Evolutionary conservation across 2,888 invertebrate species (phyloP).

Genomic region (Eristalinus sepulchralis): DNA sequence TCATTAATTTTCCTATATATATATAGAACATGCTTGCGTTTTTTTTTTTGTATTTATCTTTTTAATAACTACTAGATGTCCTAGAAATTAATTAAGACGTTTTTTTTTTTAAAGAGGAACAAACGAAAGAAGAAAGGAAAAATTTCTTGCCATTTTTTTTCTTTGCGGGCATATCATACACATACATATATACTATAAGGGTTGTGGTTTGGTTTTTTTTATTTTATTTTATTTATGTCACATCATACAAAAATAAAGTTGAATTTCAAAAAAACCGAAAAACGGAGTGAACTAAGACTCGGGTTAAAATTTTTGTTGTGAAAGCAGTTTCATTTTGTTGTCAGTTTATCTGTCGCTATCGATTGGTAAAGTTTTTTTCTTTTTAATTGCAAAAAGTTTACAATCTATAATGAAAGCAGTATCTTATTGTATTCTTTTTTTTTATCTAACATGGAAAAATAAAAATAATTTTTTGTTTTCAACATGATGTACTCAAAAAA

Average conservation of each 20-base stretch:
- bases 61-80: slow-evolving; percentile 13
- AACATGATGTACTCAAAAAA: slow-evolving; percentile 42
- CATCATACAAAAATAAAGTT: slow-evolving; percentile 56
- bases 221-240: slow-evolving; percentile 31
- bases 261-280: slow-evolving; percentile 30
- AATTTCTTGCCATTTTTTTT: slow-evolving; percentile 28
- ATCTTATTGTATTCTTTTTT: slow-evolving; percentile 47
- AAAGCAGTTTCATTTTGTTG: slow-evolving; percentile 49
- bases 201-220: not conserved
- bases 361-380: slow-evolving; percentile 50
- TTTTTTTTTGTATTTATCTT: not conserved
- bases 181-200: slow-evolving; percentile 9
- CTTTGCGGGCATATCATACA: slow-evolving; percentile 43
- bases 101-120: not conserved
- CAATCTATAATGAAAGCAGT: slow-evolving; percentile 63
- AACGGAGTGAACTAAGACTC: slow-evolving; percentile 19
- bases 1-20: slow-evolving; percentile 56
- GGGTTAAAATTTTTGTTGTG: not conserved
- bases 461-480: slow-evolving; percentile 1
- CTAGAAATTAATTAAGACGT: slow-evolving; percentile 15
- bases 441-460: not conserved
- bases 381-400: not conserved
- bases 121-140: not conserved
- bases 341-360: not conserved
- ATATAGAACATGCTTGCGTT: slow-evolving; percentile 70